Conservation (phyloP, 2,113 vertebrate species). For the Neolamprologus kungweensis region DNA sequence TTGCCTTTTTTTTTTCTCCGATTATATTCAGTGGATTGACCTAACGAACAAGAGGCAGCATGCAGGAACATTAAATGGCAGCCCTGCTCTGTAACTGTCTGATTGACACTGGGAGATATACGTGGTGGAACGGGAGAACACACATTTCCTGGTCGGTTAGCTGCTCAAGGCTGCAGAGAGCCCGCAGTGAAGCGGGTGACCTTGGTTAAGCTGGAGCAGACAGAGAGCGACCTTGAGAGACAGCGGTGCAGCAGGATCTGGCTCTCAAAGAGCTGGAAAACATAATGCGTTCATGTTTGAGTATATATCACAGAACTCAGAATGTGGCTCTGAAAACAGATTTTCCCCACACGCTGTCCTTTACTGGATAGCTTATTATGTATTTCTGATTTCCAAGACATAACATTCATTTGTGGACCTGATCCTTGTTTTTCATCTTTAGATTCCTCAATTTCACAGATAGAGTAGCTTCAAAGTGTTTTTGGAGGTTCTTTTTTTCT, state of each 20-base stretch:
- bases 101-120: constrained; percentile 78
- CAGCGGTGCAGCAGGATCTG: constrained; percentile 36
- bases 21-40: constrained; percentile 15
- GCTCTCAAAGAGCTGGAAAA: constrained; percentile 40
- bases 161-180: constrained; percentile 82
- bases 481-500: not conserved
- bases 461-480: not conserved
- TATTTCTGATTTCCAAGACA: not conserved
- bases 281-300: constrained; percentile 48
- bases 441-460: not conserved
- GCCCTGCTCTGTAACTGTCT: constrained; percentile 24
- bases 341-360: not conserved
- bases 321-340: not conserved
- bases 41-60: not conserved
- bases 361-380: not conserved
- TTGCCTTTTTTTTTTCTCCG: not conserved
- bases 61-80: constrained; percentile 21
- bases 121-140: constrained; percentile 66
- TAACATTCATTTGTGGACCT: not conserved
- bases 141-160: constrained; percentile 86
- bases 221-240: constrained; percentile 49
- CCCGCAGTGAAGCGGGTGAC: constrained; percentile 71
- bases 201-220: constrained; percentile 66
- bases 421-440: not conserved
- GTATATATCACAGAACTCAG: constrained; percentile 37